Conservation (phyloP, 2,888 invertebrate genomes). For the Epistrophe eligans region DNA sequence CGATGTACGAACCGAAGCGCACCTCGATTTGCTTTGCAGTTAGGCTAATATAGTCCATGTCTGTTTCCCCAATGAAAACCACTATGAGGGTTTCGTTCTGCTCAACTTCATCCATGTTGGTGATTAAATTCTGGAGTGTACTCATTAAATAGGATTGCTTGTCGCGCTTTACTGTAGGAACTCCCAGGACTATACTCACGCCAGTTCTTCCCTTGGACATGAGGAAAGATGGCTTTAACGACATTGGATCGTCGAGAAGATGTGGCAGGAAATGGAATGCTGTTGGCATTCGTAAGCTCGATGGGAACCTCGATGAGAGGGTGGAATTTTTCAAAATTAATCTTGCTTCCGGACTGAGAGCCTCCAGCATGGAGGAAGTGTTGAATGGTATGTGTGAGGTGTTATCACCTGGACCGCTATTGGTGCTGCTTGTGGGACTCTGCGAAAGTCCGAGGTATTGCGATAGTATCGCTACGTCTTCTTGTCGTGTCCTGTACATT, state of each 20-base stretch:
- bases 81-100: conserved; percentile 92
- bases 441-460: conserved; percentile 86
- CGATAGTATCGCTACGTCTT: conserved; percentile 89
- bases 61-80: conserved; percentile 94
- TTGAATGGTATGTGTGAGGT: conserved; percentile 68
- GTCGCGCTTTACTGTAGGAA: conserved; percentile 95
- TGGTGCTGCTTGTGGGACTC: conserved; percentile 78
- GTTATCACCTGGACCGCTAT: conserved; percentile 73
- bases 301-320: conserved; percentile 84
- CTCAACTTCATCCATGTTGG: conserved; percentile 89
- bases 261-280: conserved; percentile 95
- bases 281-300: conserved; percentile 89
- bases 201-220: conserved; percentile 90
- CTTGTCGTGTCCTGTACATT: conserved; percentile 90
- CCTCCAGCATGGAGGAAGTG: conserved; percentile 80
- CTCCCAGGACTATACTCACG: conserved; percentile 91
- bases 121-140: conserved; percentile 93
- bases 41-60: conserved; percentile 89
- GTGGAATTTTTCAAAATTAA: conserved; percentile 84
- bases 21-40: conserved; percentile 90
- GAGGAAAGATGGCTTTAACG: conserved; percentile 91
- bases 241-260: conserved; percentile 90
- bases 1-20: conserved; percentile 90
- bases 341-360: conserved; percentile 84
- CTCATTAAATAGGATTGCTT: conserved; percentile 94